A percentile compares a stretch with the other conserved stretches of the same genome.
Evolutionary conservation across 35 echinoderm and acorn worm species (phyloP).

Genomic region (Heliocidaris tuberculata): DNA sequence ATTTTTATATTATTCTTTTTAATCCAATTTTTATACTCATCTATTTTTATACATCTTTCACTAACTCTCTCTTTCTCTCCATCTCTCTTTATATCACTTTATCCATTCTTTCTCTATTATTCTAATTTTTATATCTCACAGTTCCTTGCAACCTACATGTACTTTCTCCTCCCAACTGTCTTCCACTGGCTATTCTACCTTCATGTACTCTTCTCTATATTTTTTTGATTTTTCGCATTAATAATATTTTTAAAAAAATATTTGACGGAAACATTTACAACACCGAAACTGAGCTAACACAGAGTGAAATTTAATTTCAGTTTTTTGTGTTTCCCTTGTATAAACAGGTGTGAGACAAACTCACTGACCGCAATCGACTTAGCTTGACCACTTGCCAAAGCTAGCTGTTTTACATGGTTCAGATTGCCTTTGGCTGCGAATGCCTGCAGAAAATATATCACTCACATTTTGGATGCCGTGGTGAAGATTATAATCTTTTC

Average conservation of each 20-base stretch:
- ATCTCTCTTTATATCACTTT: too few relatives aligned
- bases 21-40: too few relatives aligned
- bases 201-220: background rate
- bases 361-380: background rate
- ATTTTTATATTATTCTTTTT: too few relatives aligned
- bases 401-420: background rate
- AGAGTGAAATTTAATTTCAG: background rate
- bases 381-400: constrained; percentile 8
- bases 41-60: too few relatives aligned
- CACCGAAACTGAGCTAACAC: background rate
- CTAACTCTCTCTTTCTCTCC: too few relatives aligned
- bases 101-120: too few relatives aligned
- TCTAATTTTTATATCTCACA: too few relatives aligned
- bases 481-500: background rate
- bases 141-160: too few relatives aligned
- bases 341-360: background rate
- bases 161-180: too few relatives aligned
- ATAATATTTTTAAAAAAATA: background rate
- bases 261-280: background rate
- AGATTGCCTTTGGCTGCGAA: background rate
- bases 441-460: background rate
- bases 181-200: too few relatives aligned
- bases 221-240: background rate
- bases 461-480: background rate
- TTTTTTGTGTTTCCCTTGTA: background rate